These are phyloP conservation scores for Diploscapter pachys DNA, from an alignment of 1,140 invertebrate genomes.

Conservation along the genomic window DNA sequence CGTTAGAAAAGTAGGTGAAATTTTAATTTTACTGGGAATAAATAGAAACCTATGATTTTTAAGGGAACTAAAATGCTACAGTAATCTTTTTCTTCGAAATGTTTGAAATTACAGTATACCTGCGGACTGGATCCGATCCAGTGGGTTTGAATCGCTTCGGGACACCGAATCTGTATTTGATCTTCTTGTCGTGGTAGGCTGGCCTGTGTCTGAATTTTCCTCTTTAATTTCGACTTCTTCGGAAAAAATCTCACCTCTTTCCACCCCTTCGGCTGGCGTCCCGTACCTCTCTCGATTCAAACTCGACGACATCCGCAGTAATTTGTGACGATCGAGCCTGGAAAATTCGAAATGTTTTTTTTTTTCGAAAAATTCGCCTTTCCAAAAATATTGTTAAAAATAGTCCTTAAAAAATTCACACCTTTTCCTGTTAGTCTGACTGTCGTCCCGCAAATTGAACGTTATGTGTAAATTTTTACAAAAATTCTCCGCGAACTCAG, in stretches of 20 bases:
- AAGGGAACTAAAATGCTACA: no score
- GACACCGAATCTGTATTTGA: conserved; percentile 26
- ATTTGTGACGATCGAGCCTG: conserved; percentile 45
- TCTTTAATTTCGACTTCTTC: background rate
- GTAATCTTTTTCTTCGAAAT: background rate
- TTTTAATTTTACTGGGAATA: no score
- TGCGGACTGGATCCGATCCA: conserved; percentile 25
- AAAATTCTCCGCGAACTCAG: conserved; percentile 88
- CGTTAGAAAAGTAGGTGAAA: no score
- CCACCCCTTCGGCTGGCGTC: conserved; percentile 22
- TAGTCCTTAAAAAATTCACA: background rate
- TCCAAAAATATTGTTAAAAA: no score
- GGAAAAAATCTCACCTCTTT: conserved; percentile 11
- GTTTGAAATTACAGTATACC: conserved; percentile 22
- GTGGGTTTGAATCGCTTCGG: conserved; percentile 27
- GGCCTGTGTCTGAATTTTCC: background rate
- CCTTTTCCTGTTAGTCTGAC: conserved; percentile 34
- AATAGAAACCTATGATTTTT: no score
- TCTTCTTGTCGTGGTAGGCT: background rate
- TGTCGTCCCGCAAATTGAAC: conserved; percentile 87
- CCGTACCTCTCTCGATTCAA: conserved; percentile 38
- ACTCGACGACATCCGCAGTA: conserved; percentile 51
- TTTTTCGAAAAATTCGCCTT: no score
- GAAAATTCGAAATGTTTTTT: no score
- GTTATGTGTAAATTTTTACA: conserved; percentile 90